Conservation (phyloP, 1,140 invertebrate species). For the Saccostrea echinata region DNA sequence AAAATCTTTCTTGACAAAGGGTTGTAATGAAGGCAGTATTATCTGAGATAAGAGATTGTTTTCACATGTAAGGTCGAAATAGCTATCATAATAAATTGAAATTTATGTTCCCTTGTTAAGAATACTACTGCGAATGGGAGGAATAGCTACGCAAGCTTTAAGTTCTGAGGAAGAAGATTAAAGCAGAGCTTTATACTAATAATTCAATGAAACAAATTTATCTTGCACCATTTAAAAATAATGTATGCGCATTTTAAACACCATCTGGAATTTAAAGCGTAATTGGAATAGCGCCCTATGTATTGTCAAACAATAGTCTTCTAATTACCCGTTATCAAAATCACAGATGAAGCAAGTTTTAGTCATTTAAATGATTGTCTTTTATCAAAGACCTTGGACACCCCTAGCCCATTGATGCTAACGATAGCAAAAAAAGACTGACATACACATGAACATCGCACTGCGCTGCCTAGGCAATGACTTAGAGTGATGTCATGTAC, state of each 20-base stretch:
- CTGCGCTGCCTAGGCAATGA: neutral
- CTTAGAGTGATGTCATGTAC: neutral
- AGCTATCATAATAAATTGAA: no score
- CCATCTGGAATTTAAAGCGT: neutral
- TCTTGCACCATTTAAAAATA: neutral
- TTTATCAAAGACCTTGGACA: neutral
- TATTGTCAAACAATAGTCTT: slow-evolving; percentile 1
- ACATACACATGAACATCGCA: neutral
- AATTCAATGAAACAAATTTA: neutral
- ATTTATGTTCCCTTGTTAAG: no score
- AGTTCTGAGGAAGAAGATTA: no score
- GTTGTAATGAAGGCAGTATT: no score
- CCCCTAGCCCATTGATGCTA: neutral
- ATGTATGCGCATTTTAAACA: neutral
- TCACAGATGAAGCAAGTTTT: neutral
- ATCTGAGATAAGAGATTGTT: no score
- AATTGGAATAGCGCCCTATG: neutral
- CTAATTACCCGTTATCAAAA: slow-evolving; percentile 2
- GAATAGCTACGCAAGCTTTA: no score
- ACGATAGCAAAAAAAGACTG: neutral
- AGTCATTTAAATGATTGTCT: slow-evolving; percentile 18
- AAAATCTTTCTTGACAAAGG: no score
- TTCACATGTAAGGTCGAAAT: no score
- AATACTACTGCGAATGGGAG: no score
- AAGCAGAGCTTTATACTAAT: neutral